Conservation (phyloP, 2,113 vertebrate genomes). For the Laterallus jamaicensis region DNA sequence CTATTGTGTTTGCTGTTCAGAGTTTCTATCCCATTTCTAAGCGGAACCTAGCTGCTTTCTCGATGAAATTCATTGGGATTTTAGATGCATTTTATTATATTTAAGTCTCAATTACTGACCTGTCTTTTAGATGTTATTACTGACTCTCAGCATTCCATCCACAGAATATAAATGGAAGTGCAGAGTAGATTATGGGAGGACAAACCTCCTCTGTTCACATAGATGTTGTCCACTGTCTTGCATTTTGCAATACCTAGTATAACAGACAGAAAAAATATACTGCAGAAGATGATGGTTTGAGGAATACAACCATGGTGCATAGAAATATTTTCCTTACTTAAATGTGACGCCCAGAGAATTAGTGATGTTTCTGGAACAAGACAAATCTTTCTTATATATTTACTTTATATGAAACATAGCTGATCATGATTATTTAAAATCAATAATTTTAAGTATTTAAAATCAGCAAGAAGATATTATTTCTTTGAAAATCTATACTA, state of each 20-base stretch:
- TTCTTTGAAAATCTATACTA: background rate
- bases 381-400: background rate
- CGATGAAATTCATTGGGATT: background rate
- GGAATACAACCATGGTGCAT: background rate
- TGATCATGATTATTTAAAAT: background rate
- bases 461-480: background rate
- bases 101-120: background rate
- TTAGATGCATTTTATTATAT: background rate
- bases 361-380: background rate
- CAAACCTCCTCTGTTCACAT: background rate
- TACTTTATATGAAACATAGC: background rate
- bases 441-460: background rate
- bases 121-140: background rate
- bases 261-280: background rate
- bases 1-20: background rate
- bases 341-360: background rate
- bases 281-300: background rate
- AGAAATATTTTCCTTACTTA: background rate
- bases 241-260: background rate
- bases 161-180: background rate
- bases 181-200: background rate
- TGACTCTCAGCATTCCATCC: background rate
- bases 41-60: background rate
- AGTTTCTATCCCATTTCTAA: background rate
- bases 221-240: background rate